phyloP scores from a whole-genome alignment of 2,797 vertebrate genomes.

The Crax fasciolata region DNA sequence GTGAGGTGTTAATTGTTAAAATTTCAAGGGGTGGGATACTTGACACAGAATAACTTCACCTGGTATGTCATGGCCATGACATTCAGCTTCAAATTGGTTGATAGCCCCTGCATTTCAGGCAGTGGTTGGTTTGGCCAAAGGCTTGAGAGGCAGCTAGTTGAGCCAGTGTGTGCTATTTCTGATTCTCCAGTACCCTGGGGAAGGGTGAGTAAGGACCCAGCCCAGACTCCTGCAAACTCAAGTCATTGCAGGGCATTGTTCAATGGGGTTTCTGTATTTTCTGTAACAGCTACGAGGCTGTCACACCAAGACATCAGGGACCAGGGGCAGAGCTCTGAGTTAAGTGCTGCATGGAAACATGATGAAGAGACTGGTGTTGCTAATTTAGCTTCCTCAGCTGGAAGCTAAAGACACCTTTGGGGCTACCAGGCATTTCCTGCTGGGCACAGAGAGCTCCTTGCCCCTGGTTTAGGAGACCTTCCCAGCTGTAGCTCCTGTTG shows the following conservation, averaged over 20 bases:
- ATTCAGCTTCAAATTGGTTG: not conserved
- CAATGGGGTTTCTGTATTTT: not conserved
- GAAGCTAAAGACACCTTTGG: not conserved
- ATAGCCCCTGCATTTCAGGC: not conserved
- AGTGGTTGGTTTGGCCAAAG: not conserved
- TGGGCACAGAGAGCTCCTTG: not conserved
- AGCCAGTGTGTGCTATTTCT: not conserved
- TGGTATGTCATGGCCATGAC: fast-evolving
- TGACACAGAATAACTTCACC: not conserved
- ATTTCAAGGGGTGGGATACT: not conserved
- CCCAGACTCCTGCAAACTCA: not conserved
- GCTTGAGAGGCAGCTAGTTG: not conserved
- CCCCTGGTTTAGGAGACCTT: not conserved
- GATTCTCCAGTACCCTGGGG: not conserved
- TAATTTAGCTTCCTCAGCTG: not conserved
- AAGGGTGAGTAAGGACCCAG: not conserved
- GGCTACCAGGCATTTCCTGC: not conserved
- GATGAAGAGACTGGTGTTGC: not conserved
- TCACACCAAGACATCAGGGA: not conserved
- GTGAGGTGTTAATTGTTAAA: not conserved
- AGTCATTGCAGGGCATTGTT: not conserved
- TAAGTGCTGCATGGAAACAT: not conserved
- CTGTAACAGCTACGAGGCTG: not conserved
- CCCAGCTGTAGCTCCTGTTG: not conserved
- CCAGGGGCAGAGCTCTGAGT: not conserved